Base-by-base conservation (phyloP, 1,140 invertebrate species). In the Papilio helenus region DNA sequence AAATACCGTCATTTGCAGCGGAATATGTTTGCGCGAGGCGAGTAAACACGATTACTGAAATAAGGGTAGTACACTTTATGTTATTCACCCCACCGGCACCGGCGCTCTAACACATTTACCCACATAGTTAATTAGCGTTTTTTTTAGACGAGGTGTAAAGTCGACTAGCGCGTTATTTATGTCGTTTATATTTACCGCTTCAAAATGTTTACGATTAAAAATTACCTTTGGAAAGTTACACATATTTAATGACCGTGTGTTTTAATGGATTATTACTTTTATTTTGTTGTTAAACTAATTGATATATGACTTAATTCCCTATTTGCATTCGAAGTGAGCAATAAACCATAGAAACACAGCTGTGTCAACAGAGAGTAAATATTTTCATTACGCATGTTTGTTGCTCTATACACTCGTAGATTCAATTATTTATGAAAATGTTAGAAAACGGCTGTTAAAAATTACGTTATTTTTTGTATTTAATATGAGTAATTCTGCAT, bases 41-140 rank as follows among this genome's bases (percentile, higher is more conserved):
- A 81, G 88, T 82, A 90, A 91, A 92, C 92, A 92, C 88, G 88
- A 92, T 93, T 92, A 93, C 88, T 90, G 87, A 86, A 90, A 91
- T 91, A 91, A 91, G 90, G 90, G 88, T 90, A 88, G 86, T 88
- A 87, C 82, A 89, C 85, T 89, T 90, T 89, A 88, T 89, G 87
- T 85, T 89, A 88, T 90, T 89, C 88, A 89, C 86, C 82, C 83
- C 77, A 79, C 74, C 76, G 72, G 74, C 76, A 79, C 74, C 76
- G 72, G 74, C 55, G 82, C 79, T 81, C 76, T 77, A 83, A 79
- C 78, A 79, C 72, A 79, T 81, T 81, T 81, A 79, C 80, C 78
- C 42, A 81, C 73, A 79, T 79, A 81, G 79, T 81, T 74, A 81
- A 81, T 79, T 79, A 79, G 49, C 73, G 74, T 79, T 76, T 79